A percentile compares a stretch with the other conserved stretches of the same genome.
Evolutionary conservation across 2,113 vertebrate species (phyloP).

Genomic region (Oophaga pumilio): DNA sequence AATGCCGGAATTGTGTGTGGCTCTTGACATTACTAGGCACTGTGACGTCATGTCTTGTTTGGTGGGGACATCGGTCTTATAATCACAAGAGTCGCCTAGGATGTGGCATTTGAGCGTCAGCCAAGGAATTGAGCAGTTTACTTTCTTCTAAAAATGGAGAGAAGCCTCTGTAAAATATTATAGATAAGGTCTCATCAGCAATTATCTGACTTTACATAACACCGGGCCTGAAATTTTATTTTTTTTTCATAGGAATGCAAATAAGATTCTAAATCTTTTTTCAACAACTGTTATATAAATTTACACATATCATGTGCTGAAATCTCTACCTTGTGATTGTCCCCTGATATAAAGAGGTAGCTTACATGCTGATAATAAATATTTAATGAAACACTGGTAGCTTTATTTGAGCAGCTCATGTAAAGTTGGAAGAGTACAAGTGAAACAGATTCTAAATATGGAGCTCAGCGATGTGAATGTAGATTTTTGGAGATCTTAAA

Average conservation of each 20-base stretch:
- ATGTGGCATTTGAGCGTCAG: no score
- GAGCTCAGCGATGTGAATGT: background rate
- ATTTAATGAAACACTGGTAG: background rate
- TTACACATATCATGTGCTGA: background rate
- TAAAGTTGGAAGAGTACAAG: background rate
- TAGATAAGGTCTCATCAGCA: no score
- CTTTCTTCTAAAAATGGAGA: no score
- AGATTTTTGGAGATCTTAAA: background rate
- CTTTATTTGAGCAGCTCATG: background rate
- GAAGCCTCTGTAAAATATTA: no score
- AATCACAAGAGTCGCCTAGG: no score
- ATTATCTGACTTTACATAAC: background rate
- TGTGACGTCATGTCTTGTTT: no score
- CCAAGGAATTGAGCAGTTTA: no score
- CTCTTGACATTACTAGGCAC: no score
- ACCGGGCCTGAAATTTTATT: background rate
- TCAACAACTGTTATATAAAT: background rate
- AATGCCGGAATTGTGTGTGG: no score
- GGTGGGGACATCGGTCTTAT: no score
- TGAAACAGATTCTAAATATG: background rate
- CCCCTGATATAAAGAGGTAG: background rate
- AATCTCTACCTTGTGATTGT: background rate
- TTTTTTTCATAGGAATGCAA: background rate
- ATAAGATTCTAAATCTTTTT: background rate
- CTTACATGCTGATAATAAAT: background rate